Base-by-base conservation (phyloP, 2,797 vertebrate species). In the Ptychadena robeensis region DNA sequence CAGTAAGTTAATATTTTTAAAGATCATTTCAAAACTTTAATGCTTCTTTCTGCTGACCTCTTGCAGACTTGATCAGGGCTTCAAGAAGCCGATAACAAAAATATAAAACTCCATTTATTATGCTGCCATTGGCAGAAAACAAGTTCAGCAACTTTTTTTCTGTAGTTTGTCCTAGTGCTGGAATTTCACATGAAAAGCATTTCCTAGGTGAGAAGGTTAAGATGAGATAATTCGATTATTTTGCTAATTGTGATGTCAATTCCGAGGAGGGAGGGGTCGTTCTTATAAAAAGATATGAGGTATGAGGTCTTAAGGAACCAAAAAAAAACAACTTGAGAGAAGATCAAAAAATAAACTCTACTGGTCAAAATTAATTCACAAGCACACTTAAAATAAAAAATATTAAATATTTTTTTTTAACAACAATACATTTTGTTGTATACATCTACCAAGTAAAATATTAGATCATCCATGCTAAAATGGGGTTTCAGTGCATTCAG, bases 141-240 rank as follows among this genome's bases (percentile, higher is more conserved):
- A 71, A 40, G 77, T 69, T 37, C 8, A 15, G 63, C 75, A 48
- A 4, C 15, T 79, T 79, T 57, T 68, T 10, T 53, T 18, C 44
- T 67, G 38, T 22, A 53, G 15, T 57, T 37, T 8, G 22, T 70
- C 37, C 18, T 2, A 67, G 10, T 59, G 65, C 32, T 69, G 66
- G 66, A 48, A 67, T 53, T 48, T 78, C n/a, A 12, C 22, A 8
- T 27, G 30, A 25, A 35, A 61, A 25, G 4, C 2, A 53, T 53
- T 28, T 22, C n/a, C 7, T 72, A 31, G 30, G 31, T 9, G 15
- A 72, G 40, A 38, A 30, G 14, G 9, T 30, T 61, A 10, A 61
- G 10, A 27, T 25, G 25, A 3, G n/a, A n/a, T n/a, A n/a, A n/a
- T n/a, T n/a, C n/a, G n/a, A n/a, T 22, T 15, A 9, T 53, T 22